Conservation (phyloP, 2,888 invertebrate genomes). For the Griposia aprilina region DNA sequence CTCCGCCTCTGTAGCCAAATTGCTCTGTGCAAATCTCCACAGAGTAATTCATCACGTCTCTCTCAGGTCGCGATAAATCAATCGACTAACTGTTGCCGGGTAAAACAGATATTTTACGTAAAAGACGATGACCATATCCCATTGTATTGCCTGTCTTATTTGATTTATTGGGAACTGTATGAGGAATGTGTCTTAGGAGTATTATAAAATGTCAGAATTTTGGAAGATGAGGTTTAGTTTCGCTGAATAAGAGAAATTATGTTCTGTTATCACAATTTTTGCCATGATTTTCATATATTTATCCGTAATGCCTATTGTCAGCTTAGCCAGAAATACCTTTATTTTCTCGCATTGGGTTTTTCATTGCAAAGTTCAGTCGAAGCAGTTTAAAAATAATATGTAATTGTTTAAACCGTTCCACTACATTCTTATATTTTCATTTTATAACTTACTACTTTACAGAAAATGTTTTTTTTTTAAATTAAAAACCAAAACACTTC, state of each 20-base stretch:
- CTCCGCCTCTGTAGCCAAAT: slow-evolving; percentile 61
- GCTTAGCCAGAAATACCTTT: too few relatives aligned
- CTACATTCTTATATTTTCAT: too few relatives aligned
- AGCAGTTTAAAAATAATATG: too few relatives aligned
- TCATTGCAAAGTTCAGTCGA: not conserved
- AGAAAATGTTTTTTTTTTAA: not conserved
- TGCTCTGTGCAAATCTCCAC: slow-evolving; percentile 82
- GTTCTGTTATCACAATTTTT: too few relatives aligned
- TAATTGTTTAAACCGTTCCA: too few relatives aligned
- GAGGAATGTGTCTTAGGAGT: slow-evolving; percentile 42
- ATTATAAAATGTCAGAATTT: not conserved
- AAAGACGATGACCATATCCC: slow-evolving; percentile 76
- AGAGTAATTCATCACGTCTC: slow-evolving; percentile 84
- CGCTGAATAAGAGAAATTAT: not conserved
- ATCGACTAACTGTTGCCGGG: slow-evolving; percentile 82
- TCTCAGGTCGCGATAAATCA: slow-evolving; percentile 84
- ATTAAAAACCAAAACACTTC: not conserved
- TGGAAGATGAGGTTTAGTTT: slow-evolving; percentile 8
- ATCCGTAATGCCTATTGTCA: too few relatives aligned
- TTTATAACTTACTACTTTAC: not conserved
- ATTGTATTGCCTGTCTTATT: slow-evolving; percentile 61
- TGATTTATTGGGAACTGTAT: slow-evolving; percentile 64
- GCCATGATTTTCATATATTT: too few relatives aligned
- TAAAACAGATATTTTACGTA: slow-evolving; percentile 84
- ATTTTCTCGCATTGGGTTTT: not conserved